Base-by-base conservation (phyloP, 2,797 vertebrate species). In the Etheostoma nigrum region DNA sequence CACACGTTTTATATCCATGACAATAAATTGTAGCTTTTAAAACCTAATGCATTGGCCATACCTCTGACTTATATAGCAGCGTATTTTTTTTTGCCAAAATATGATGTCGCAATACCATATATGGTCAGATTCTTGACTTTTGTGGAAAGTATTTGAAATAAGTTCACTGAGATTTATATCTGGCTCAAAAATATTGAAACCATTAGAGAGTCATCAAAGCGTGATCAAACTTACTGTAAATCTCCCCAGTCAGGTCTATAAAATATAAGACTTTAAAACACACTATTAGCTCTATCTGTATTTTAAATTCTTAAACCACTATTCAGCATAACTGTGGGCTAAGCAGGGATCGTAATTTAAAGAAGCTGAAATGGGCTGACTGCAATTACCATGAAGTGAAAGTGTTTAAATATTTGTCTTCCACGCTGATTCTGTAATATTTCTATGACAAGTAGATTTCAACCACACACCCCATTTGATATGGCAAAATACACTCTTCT, bases 111-210 rank as follows among this genome's bases (percentile, higher is more conserved):
- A 4, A 58, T 57, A 77, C 90, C 86, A 88, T 93, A 88, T 92
- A 93, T 86, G 84, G 93, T 81, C 78, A 79, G 53, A 78, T 45
- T 75, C 60, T 76, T 63, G 74, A 60, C 57, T 60, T 83, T 72
- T 4, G 36, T 70, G 73, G 76, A 83, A 84, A 79, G 67, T 67
- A 54, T 51, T 74, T 83, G 62, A 59, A 65, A 48, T 30, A 72
- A 36, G 51, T 69, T 81, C 53, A 62, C 18, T 21, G 79, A 90
- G 90, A 93, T 88, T 92, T 92, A 91, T 86, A 81, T 27, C 61
- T 72, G 42, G 57, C 66, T 71, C 27, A 81, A 77, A 83, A 47
- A 69, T 54, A 77, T 19, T 79, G 59, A 80, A 86, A 64, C 76
- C 79, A 86, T 81, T 30, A 75, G 72, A 87, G 74, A 76, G 77